Evolutionary conservation across 1,140 invertebrate species (phyloP).

Genomic region (Drosophila carrolli): DNA sequence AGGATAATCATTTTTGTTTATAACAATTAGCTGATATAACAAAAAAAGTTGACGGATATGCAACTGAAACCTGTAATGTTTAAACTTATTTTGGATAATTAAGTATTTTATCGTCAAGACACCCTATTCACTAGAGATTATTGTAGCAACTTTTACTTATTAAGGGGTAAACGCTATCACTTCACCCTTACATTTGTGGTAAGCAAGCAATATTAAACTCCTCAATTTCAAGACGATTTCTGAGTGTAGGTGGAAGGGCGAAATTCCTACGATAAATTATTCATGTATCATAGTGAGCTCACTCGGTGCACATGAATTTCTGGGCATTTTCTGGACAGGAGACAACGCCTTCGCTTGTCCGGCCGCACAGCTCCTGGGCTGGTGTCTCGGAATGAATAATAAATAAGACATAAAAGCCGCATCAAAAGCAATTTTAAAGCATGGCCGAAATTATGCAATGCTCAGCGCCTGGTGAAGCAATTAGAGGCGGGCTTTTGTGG

Average conservation of each 20-base stretch:
- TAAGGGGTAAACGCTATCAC: not conserved
- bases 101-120: not conserved
- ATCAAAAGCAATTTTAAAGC: slow-evolving; percentile 76
- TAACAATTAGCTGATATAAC: too few species aligned
- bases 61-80: too few species aligned
- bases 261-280: slow-evolving; percentile 31
- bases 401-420: slow-evolving; percentile 80
- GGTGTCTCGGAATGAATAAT: slow-evolving; percentile 62
- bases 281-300: slow-evolving; percentile 58
- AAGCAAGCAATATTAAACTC: not conserved
- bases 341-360: slow-evolving; percentile 67
- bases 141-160: not conserved
- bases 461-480: slow-evolving; percentile 60
- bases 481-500: slow-evolving; percentile 55
- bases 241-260: slow-evolving; percentile 7
- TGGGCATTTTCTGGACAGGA: slow-evolving; percentile 33
- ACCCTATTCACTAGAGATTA: not conserved
- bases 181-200: not conserved
- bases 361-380: slow-evolving; percentile 10
- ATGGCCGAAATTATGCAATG: slow-evolving; percentile 72
- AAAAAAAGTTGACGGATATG: too few species aligned
- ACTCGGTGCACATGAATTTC: slow-evolving; percentile 60
- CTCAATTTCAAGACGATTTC: not conserved
- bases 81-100: too few species aligned
- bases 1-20: too few species aligned